phyloP scores from a whole-genome alignment of 1,140 invertebrate species.

The Aricia agestis region DNA sequence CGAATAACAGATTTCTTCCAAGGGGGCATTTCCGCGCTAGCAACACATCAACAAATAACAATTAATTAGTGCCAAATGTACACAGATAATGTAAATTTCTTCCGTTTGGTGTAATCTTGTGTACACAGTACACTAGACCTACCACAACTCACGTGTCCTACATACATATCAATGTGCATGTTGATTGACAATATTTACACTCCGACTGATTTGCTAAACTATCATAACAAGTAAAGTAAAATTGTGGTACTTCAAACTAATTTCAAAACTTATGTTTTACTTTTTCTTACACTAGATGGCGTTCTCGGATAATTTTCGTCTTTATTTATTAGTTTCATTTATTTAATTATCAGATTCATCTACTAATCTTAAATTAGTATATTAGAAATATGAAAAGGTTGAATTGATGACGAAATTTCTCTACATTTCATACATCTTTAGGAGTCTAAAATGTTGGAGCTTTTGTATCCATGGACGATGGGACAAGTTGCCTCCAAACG shows the following conservation, averaged over 20 bases:
- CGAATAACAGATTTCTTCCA: background rate
- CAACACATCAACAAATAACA: background rate
- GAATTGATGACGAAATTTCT: no score
- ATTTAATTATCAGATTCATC: no score
- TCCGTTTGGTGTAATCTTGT: slow-evolving; percentile 7
- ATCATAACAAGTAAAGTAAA: background rate
- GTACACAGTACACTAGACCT: slow-evolving; percentile 9
- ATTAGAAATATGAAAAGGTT: no score
- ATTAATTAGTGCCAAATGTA: background rate
- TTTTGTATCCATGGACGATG: no score
- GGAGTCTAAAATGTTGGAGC: no score
- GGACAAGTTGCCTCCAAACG: no score
- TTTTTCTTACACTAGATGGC: background rate
- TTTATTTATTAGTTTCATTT: no score
- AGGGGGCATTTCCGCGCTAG: background rate
- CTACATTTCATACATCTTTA: no score
- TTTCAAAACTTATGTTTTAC: no score
- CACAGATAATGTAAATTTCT: slow-evolving; percentile 9
- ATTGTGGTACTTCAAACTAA: background rate
- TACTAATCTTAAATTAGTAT: no score
- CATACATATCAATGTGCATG: slow-evolving; percentile 25
- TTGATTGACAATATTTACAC: slow-evolving; percentile 12
- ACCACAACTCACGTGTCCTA: slow-evolving; percentile 20
- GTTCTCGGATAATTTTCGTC: background rate
- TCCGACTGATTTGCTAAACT: background rate